Percentiles rank a stretch among this genome's conserved stretches.
These are phyloP conservation scores for Iphiclides podalirius DNA, from an alignment of 2,888 invertebrate genomes.

Conservation along the genomic window DNA sequence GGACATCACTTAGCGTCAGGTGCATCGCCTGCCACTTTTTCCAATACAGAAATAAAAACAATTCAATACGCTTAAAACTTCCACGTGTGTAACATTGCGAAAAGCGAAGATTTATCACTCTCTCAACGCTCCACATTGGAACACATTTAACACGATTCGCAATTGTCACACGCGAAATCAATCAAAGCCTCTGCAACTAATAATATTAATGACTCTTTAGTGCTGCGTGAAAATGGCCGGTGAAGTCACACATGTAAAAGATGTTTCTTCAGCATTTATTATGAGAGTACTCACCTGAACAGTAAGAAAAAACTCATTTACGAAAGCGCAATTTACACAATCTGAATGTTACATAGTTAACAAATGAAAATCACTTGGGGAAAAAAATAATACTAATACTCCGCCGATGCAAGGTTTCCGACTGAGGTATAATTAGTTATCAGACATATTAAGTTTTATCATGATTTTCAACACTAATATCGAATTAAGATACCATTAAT, in stretches of 20 bases:
- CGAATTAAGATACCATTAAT: constrained; percentile 13
- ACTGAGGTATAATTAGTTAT: constrained; percentile 19
- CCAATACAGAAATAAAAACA: too few species aligned
- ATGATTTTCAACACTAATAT: constrained; percentile 4
- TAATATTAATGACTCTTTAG: constrained; percentile 8
- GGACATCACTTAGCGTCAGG: too few species aligned
- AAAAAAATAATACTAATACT: too few species aligned
- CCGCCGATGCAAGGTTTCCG: constrained; percentile 1
- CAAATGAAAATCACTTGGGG: constrained; percentile 1
- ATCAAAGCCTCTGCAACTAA: constrained; percentile 4
- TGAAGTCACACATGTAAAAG: not conserved
- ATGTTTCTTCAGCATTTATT: not conserved
- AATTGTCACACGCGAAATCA: constrained; percentile 3
- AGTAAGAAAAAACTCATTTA: constrained; percentile 15
- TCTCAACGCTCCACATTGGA: not conserved
- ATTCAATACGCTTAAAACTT: not conserved
- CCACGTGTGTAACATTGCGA: not conserved
- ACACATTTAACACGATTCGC: constrained; percentile 1
- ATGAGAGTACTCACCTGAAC: constrained; percentile 12
- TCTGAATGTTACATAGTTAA: constrained; percentile 10
- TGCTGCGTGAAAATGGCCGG: not conserved
- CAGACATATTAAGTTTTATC: constrained; percentile 10
- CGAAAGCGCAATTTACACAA: not conserved
- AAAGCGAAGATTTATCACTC: not conserved
- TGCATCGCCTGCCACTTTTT: too few species aligned